Base-by-base conservation (phyloP, 1,140 invertebrate genomes). In the Trissolcus basalis region DNA sequence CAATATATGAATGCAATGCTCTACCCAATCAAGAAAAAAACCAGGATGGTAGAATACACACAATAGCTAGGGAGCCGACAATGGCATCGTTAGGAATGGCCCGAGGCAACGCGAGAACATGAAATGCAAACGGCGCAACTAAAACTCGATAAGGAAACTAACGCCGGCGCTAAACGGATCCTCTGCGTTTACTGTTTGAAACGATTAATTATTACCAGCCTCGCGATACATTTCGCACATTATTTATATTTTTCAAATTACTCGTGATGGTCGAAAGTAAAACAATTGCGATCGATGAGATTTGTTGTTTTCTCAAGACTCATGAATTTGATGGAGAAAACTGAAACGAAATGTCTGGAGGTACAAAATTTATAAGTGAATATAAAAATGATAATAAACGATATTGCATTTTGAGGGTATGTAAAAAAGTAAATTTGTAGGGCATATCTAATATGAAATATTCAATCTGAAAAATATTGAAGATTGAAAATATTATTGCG, bases 81-180 rank as follows among this genome's bases (percentile, higher is more conserved):
- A 87, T 87, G 83, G 78, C 85, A 81, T 87, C 86, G 85, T 87
- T 87, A 87, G 85, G 82, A 76, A 82, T 80, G 79, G 85, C 86
- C 83, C 79, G 78, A 79, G 83, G 86, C 82, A 78, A n/a, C 50
- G 35, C 49, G 53, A 74, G 48, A 80, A 70, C 73, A 77, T 56
- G 76, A 79, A 83, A 83, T 79, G 80, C 78, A 83, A 83, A 83
- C 79, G 75, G 72, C 67, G 43, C 73, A 54, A 79, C 80, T 78
- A 78, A 80, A 78, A 76, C 73, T 71, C 69, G 75, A 76, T 72
- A 64, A 76, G 68, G 73, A 61, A 75, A 74, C 72, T 83, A 81
- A 76, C 70, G 78, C 79, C 63, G 65, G 67, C 72, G 70, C 74
- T 81, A 81, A 82, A 78, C 74, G 70, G 56, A 67, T 77, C 60